A percentile compares a stretch with the other conserved stretches of the same genome.
Conservation (phyloP, 2,797 vertebrate species). For the Erpetoichthys calabaricus region DNA sequence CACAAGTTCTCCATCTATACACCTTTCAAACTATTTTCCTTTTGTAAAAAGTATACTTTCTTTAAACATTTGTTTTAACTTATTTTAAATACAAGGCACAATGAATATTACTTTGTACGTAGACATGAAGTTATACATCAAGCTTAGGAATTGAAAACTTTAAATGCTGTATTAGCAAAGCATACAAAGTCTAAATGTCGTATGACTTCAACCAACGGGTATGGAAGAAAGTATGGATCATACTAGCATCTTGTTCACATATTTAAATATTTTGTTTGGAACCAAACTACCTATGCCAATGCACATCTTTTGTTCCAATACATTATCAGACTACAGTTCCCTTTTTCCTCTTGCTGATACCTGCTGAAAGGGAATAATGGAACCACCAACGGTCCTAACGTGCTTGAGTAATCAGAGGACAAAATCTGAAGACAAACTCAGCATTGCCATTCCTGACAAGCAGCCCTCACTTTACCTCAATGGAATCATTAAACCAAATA, state of each 20-base stretch:
- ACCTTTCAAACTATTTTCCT: constrained; percentile 50
- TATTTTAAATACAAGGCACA: constrained; percentile 90
- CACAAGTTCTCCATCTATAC: constrained; percentile 58
- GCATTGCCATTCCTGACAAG: not conserved
- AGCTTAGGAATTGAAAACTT: constrained; percentile 55
- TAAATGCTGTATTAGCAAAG: constrained; percentile 46
- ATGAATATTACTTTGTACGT: constrained; percentile 92
- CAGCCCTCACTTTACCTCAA: too few relatives aligned
- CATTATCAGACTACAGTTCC: not conserved
- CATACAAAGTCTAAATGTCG: constrained; percentile 8
- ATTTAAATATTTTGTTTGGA: not conserved
- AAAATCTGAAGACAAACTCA: not conserved
- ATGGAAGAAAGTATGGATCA: constrained; percentile 10
- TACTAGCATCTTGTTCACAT: constrained; percentile 8
- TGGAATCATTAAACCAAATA: constrained; percentile 1
- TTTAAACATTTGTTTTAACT: constrained; percentile 59
- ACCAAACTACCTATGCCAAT: too few relatives aligned
- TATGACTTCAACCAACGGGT: constrained; percentile 10
- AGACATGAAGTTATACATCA: constrained; percentile 70
- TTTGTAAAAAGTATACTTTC: constrained; percentile 65
- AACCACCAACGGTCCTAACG: not conserved
- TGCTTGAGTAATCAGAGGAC: not conserved
- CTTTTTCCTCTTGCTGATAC: not conserved
- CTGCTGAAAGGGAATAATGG: not conserved
- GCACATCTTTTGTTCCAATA: not conserved